Percentiles rank a stretch among this genome's conserved stretches.
These are phyloP conservation scores for Papilio xuthus DNA, from an alignment of 1,140 invertebrate species.

Conservation along the genomic window DNA sequence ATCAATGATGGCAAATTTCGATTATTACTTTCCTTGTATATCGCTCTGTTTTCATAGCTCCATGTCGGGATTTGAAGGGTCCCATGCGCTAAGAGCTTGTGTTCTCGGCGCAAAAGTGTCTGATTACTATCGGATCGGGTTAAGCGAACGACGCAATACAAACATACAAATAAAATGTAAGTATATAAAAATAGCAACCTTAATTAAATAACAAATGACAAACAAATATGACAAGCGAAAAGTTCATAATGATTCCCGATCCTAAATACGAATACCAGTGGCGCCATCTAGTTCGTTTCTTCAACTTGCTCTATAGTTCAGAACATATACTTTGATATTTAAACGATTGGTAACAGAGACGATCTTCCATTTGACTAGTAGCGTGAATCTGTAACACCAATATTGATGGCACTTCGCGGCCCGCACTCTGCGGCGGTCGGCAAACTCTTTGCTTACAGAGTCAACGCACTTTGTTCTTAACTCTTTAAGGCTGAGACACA, in stretches of 20 bases:
- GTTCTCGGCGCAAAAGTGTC: not conserved
- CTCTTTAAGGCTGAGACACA: not conserved
- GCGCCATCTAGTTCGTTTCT: too few species aligned
- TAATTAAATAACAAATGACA: not conserved
- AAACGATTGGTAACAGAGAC: not conserved
- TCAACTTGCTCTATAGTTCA: too few species aligned
- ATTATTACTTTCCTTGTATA: not conserved
- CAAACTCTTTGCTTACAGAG: conserved; percentile 17
- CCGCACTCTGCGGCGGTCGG: not conserved
- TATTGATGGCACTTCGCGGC: not conserved
- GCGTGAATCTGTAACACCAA: conserved; percentile 7
- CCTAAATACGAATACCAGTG: too few species aligned
- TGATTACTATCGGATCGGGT: not conserved
- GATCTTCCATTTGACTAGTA: not conserved
- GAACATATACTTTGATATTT: not conserved
- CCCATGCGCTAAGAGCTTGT: not conserved
- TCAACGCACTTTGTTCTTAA: conserved; percentile 20
- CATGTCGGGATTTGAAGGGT: not conserved
- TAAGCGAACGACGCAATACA: not conserved
- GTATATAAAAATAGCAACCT: too few species aligned
- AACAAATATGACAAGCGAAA: not conserved
- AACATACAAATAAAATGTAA: not conserved
- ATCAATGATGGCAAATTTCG: not conserved
- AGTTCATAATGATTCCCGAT: not conserved
- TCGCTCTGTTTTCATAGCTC: not conserved